Evolutionary conservation across 2,797 vertebrate genomes (phyloP).

Genomic region (Chelon auratus): DNA sequence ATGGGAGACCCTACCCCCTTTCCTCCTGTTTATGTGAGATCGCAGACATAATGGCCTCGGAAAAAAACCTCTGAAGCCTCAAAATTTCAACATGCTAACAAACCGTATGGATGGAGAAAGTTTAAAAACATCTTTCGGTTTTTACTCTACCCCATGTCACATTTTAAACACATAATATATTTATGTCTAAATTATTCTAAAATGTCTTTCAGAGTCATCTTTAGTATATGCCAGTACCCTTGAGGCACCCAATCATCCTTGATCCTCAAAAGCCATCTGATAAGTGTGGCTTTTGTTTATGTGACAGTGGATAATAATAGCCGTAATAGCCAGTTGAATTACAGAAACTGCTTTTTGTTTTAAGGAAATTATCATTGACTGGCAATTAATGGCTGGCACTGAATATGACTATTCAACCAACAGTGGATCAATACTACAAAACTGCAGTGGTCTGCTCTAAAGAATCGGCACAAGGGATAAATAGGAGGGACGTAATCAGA

Average conservation of each 20-base stretch:
- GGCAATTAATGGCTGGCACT: conserved; percentile 6
- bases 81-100: not conserved
- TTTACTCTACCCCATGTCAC: not conserved
- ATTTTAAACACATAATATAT: not conserved
- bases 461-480: conserved; percentile 19
- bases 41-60: conserved; percentile 1
- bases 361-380: not conserved
- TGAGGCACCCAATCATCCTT: not conserved
- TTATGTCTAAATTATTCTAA: not conserved
- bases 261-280: conserved; percentile 9
- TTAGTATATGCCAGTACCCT: not conserved
- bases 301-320: not conserved
- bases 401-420: not conserved
- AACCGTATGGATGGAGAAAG: not conserved
- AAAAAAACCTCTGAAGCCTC: conserved; percentile 16
- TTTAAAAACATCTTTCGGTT: not conserved
- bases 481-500: conserved; percentile 23
- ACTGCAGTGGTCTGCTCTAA: conserved; percentile 16
- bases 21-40: conserved; percentile 59
- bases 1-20: conserved; percentile 25
- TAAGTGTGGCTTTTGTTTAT: conserved; percentile 13
- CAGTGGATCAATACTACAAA: conserved; percentile 32
- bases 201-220: not conserved
- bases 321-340: not conserved
- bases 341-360: not conserved